phyloP scores from a whole-genome alignment of 2,113 vertebrate species.

The Spea multiplicata region DNA sequence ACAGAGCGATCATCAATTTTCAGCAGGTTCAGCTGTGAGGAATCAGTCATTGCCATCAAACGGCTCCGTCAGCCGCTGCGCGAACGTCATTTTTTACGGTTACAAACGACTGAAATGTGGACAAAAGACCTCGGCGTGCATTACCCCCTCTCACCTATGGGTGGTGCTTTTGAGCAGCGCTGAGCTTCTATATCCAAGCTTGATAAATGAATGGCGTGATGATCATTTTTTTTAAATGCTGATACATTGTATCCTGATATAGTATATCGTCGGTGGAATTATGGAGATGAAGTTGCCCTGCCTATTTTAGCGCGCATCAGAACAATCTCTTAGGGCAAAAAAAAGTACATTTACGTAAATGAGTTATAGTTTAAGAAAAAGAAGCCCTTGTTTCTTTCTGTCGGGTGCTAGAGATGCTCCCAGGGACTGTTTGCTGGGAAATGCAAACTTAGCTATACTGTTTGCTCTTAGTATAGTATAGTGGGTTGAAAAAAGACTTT shows the following conservation, averaged over 20 bases:
- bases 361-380: slow-evolving; percentile 58
- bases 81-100: slow-evolving; percentile 79
- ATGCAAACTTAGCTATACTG: neutral
- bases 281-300: slow-evolving; percentile 69
- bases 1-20: slow-evolving; percentile 90
- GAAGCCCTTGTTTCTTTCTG: slow-evolving; percentile 37
- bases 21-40: slow-evolving; percentile 81
- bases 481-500: neutral
- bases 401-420: neutral
- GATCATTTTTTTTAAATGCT: slow-evolving; percentile 39
- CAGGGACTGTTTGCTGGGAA: slow-evolving; percentile 1
- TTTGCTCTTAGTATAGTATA: neutral
- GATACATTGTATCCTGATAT: slow-evolving; percentile 63
- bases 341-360: slow-evolving; percentile 64
- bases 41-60: slow-evolving; percentile 92
- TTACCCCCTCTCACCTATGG: slow-evolving; percentile 66
- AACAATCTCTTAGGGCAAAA: slow-evolving; percentile 69
- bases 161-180: slow-evolving; percentile 80
- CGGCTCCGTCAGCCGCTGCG: slow-evolving; percentile 70
- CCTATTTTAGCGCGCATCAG: slow-evolving; percentile 68
- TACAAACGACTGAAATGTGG: slow-evolving; percentile 73
- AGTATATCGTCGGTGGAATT: slow-evolving; percentile 66
- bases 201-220: slow-evolving; percentile 49
- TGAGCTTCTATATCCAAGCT: slow-evolving; percentile 19
- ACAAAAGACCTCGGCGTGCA: slow-evolving; percentile 45